Base-by-base conservation (phyloP, 2,888 invertebrate species). In the Boloria selene region DNA sequence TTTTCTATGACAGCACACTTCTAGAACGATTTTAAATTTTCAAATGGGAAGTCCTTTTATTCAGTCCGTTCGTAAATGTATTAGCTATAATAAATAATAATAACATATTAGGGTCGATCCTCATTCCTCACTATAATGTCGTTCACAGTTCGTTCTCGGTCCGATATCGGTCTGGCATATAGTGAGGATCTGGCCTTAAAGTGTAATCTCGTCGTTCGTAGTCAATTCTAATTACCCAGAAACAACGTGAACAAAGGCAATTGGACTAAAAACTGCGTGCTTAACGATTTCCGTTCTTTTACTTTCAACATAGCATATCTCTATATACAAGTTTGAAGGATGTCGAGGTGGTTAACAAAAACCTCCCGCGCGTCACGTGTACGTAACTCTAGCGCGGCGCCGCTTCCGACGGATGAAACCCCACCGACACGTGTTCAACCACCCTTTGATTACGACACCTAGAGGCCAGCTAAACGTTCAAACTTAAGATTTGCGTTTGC, bases 391-490 rank as follows among this genome's bases (percentile, higher is more conserved):
- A 78, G 75, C 79, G 78, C 80, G 72, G 73, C 74, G 82, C 79
- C 77, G 80, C 79, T 87, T 88, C 90, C 89, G 87, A 80, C 84
- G 83, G 83, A 84, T 79, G 83, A 84, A 86, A 81, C 84, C 85
- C 79, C 78, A 79, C 73, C 64, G 69, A 75, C 77, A 74, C 77
- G 75, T 75, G 76, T 74, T 73, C 63, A 53, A 61, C 72, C 70
- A 73, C 74, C 74, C 74, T 71, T 72, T 68, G 54, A 64, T 67
- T 56, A 56, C 63, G 58, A 61, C 61, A 54, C 68, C 70, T 68
- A 64, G 49, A 42, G 64, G 56, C 59, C 62, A 49, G 58, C 51
- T 53, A 26, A 13, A 18, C 60, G 10, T 16, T 17, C 44, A 52
- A 58, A 47, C 45, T 38, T 58, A 18, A 38, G 52, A 52, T 18